phyloP scores from a whole-genome alignment of 2,797 vertebrate genomes.

The Decapterus maruadsi region DNA sequence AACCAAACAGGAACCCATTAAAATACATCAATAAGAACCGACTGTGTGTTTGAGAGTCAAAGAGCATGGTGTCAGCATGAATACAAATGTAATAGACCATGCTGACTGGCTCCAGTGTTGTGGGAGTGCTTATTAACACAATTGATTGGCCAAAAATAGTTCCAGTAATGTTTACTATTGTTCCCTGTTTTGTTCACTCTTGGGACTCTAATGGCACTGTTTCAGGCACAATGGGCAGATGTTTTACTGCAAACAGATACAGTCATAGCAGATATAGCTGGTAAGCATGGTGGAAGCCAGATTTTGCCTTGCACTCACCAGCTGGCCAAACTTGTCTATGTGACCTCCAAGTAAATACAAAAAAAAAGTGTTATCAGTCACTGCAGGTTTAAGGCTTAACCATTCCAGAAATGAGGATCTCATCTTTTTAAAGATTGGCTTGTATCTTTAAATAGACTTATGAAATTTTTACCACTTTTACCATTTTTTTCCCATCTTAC shows the following conservation, averaged over 20 bases:
- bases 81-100: background rate
- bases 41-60: background rate
- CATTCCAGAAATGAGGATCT: background rate
- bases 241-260: background rate
- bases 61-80: background rate
- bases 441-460: background rate
- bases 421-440: background rate
- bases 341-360: background rate
- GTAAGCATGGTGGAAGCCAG: too few relatives aligned
- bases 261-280: too few relatives aligned
- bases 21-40: background rate
- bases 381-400: background rate
- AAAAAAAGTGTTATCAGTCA: too few relatives aligned
- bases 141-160: background rate
- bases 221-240: too few relatives aligned
- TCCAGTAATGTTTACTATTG: background rate
- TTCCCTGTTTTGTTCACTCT: background rate
- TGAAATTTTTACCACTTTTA: background rate
- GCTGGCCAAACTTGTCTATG: background rate
- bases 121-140: background rate
- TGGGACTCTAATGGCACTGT: background rate
- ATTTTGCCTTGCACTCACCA: too few relatives aligned
- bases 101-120: background rate
- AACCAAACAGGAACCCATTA: background rate
- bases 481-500: background rate